Base-by-base conservation (phyloP, 2,888 invertebrate species). In the Trilocha varians region DNA sequence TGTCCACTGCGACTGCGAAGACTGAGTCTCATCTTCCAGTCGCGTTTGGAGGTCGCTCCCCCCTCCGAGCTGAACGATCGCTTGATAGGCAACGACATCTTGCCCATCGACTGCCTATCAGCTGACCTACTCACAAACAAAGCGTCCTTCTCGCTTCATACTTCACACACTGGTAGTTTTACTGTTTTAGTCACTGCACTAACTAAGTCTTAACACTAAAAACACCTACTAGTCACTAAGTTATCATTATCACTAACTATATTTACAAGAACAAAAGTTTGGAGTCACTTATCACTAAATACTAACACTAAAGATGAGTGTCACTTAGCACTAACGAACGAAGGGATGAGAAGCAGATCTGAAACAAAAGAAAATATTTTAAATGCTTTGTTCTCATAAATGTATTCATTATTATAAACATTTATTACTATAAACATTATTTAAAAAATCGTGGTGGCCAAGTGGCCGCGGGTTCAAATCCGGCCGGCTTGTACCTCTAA, bases 1-100 rank as follows among this genome's bases (percentile, higher is more conserved):
- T 85, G 88, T 36, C 91, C 88, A 45, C 91, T 88, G 62, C 91
- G 90, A 57, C 91, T 92, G 48, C 93, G 88, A 39, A 93, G 84
- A 51, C 93, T 93, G 51, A 93, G 87, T 50, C 92, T 83, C 76
- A 90, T 90, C 70, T 90, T 91, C 93, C 93, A 93, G 59, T 92
- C 91, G 43, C 90, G 87, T 53, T 64, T 78, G 55, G 89, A 87
- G 53, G 89, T 82, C 4, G 77, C 64, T 13, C 75, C 78, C 11
- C 82, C 83, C 59, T 92, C 92, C 45, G 89, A 89, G 54, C 91
- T 91, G 59, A 89, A 86, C 33, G 91, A 91, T 37, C 91, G 85
- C 65, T 90, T 88, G 78, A 91, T 90, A 3, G 87, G 87, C 52
- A 67, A 59, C 52, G 84, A 77, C 80, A 82, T 83, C 8, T 14